These are phyloP conservation scores for Aphelenchoides avenae DNA, from an alignment of 1,140 invertebrate species.

Conservation along the genomic window DNA sequence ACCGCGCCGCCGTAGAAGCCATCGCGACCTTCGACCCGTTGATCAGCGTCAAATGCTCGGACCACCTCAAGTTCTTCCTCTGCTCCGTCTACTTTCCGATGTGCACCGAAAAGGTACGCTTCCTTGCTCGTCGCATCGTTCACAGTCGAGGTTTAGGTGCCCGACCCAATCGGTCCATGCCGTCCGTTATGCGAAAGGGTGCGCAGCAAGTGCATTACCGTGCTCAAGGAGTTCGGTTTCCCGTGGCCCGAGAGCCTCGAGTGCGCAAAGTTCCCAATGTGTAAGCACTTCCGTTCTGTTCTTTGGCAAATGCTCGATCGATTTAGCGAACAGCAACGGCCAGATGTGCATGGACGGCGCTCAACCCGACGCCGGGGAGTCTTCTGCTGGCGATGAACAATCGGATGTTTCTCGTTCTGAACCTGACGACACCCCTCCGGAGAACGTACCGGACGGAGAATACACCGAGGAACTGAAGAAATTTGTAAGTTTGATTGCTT, in stretches of 20 bases:
- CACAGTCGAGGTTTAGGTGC: constrained; percentile 11
- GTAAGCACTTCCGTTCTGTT: no score
- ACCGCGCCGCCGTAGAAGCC: constrained; percentile 80
- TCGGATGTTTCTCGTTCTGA: neutral
- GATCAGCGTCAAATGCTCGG: constrained; percentile 27
- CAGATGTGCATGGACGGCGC: constrained; percentile 60
- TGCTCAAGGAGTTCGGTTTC: constrained; percentile 60
- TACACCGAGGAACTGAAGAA: constrained; percentile 9
- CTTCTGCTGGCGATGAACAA: neutral
- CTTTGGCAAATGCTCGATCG: constrained; percentile 49
- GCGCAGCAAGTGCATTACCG: constrained; percentile 59
- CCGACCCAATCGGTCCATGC: constrained; percentile 62
- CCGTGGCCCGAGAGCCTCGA: constrained; percentile 60
- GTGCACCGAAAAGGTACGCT: constrained; percentile 59
- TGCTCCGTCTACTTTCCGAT: constrained; percentile 60
- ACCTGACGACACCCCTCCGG: constrained; percentile 2
- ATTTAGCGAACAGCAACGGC: constrained; percentile 27
- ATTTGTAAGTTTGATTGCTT: constrained; percentile 5
- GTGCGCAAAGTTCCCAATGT: constrained; percentile 59
- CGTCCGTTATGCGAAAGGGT: constrained; percentile 62
- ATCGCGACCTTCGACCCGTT: constrained; percentile 54
- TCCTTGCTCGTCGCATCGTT: constrained; percentile 42
- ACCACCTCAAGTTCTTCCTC: constrained; percentile 37
- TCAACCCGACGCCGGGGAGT: constrained; percentile 54
- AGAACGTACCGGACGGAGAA: constrained; percentile 4